These are phyloP conservation scores for Pseudomyrmex concolor DNA, from an alignment of 1,140 invertebrate species.

Conservation along the genomic window DNA sequence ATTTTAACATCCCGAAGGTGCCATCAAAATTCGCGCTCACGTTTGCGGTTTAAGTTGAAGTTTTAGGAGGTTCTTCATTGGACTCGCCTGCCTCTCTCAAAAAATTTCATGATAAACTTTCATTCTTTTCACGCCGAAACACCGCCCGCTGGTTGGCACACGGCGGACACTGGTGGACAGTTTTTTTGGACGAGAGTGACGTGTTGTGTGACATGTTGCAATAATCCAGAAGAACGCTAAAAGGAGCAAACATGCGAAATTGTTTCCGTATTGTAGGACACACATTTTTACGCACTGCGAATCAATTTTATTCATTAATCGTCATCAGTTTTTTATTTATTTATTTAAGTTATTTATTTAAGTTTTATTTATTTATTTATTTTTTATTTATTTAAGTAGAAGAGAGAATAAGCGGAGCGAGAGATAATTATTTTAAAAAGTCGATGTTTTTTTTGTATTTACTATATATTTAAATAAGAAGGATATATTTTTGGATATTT, in stretches of 20 bases:
- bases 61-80: conserved; percentile 34
- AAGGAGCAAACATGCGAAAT: conserved; percentile 15
- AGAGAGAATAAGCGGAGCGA: background rate
- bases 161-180: conserved; percentile 16
- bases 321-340: no score
- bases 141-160: conserved; percentile 21
- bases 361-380: no score
- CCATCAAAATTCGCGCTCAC: background rate
- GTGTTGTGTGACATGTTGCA: conserved; percentile 10
- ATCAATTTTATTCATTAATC: conserved; percentile 2
- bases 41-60: conserved; percentile 31
- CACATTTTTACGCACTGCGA: background rate
- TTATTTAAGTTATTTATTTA: no score
- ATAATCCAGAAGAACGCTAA: conserved; percentile 37
- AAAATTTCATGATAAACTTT: conserved; percentile 68
- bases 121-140: conserved; percentile 58
- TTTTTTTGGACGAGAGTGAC: conserved; percentile 6
- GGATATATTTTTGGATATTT: no score
- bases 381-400: no score
- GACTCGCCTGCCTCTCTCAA: conserved; percentile 24
- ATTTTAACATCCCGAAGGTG: background rate
- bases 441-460: background rate
- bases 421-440: background rate
- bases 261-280: conserved; percentile 4
- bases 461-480: no score